Base-by-base conservation (phyloP, 1,140 invertebrate species). In the Coptotermes formosanus region DNA sequence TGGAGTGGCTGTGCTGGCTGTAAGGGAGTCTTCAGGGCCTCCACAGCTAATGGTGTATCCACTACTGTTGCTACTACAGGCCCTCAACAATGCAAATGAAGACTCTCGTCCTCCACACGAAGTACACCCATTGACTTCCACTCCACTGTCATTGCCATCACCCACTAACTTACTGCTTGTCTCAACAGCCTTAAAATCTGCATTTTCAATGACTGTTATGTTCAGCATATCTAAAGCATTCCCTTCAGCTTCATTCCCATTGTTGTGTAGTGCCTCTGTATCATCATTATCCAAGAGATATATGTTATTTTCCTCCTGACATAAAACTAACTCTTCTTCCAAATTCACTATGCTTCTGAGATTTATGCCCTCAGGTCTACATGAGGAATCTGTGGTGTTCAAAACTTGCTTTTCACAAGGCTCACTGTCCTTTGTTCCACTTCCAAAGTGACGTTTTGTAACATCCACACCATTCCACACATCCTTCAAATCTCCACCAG, bases 111-210 rank as follows among this genome's bases (percentile, higher is more conserved):
- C 95, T 88, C 64, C 64, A 75, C 3, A 16, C 2, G n/a, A 75
- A 9, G 25, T 11, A 7, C 25, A 75, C 14, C 95, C 96, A 89
- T 96, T 92, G 19, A 94, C 92, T 88, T 96, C 95, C 4, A 96
- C 94, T 1, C 95, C 95, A 88, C 95, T 96, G 89, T 96, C 95
- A 88, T 95, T 96, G 48, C 95, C 96, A 86, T 95, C 94, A 69
- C 85, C 85, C 43, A 25, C 6, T 30, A 75, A 6, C 64, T 75
- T 75, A 11, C 64, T 14, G 14, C 14, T 75, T n/a, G 9, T 25
- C n/a, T 30, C 64, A n/a, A 30, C 16, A 8, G 6, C 25, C n/a
- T n/a, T 75, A 14, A 75, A 75, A 30, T 75, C 64, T 14, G 16
- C 25, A 30, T 75, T 75, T 30, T 30, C 64, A 75, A 75, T 30